Evolutionary conservation across 2,888 invertebrate species (phyloP), one percentile per base, ranked within the genome.

Genomic region (Smittia sp.): DNA sequence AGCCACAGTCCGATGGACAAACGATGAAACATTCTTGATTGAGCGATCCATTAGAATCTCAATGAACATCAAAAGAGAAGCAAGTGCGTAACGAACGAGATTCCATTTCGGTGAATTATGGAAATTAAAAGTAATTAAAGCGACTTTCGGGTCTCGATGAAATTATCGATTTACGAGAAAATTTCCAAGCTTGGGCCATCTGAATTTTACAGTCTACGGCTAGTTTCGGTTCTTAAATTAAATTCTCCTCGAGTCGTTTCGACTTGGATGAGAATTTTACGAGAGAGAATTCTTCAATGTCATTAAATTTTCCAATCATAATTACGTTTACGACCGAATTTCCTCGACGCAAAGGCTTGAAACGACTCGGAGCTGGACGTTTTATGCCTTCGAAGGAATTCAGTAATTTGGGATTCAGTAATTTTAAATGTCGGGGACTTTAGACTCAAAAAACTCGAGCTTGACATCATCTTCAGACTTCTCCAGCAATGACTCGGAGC

Each of bases 181-280:
- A 6, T 46, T 11, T 46, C 46, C 46, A 46, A 46, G 46, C 46
- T 46, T 2, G n/a, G 46, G 46, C 46, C 7, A 39, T 39, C 39
- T 9, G 7, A 46, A 46, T 6, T 46, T 46, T 46, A 46, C 2
- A 11, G 46, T 46, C 46, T 2, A 15, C 15, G 46, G n/a, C 46
- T 46, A 46, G 46, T 46, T 46, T 46, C n/a, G 15, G 46, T 32
- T 46, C 46, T 46, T 46, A 46, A 46, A 46, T 46, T 46, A 46
- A 46, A 46, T 46, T 46, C 46, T 46, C n/a, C 32, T 32, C 32
- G 32, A 9, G 4, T 32, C 15, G 46, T 6, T 6, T 11, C 15
- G n/a, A 46, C 2, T 15, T 46, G 6, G 2, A 46, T 11, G 46
- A 46, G 7, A 39, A 39, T 9, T 39, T 39, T 39, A 9, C 13